Evolutionary conservation across 2,113 vertebrate species (phyloP).

Genomic region (rat (Rattus norvegicus)): GRCr8 NC_086021.1:179123501-179124000

Average conservation of each 20-base stretch:
- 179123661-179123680: constrained; percentile 69
- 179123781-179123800: constrained; percentile 68
- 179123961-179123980: constrained; percentile 17
- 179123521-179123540: background rate
- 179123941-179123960: constrained; percentile 62
- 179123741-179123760: constrained; percentile 68
- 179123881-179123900: too few species aligned
- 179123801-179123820: constrained; percentile 73
- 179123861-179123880: too few species aligned
- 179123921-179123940: constrained; percentile 36
- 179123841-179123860: too few species aligned
- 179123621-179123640: constrained; percentile 24
- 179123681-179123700: constrained; percentile 68
- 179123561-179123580: background rate
- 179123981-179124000: background rate
- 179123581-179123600: background rate
- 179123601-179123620: background rate
- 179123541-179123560: background rate
- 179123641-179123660: constrained; percentile 83
- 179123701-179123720: constrained; percentile 75
- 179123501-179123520: background rate
- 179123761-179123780: constrained; percentile 68
- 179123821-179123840: constrained; percentile 46
- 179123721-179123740: constrained; percentile 79
- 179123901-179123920: too few species aligned